Percentiles rank a stretch among this genome's conserved stretches.
Conservation (phyloP, 1,140 invertebrate species). For the Atta cephalotes region DNA sequence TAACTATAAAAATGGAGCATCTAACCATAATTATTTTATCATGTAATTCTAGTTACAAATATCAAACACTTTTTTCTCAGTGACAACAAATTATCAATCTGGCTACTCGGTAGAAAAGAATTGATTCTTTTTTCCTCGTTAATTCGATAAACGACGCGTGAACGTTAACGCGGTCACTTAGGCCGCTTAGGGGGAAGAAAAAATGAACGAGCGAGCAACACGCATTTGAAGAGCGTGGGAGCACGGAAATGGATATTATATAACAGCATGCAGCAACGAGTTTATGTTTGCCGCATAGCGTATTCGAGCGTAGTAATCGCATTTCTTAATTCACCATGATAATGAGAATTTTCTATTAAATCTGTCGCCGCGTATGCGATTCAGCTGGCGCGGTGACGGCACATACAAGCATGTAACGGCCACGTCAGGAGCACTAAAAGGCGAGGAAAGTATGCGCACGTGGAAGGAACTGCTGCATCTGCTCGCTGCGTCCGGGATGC, state of each 20-base stretch:
- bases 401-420: neutral
- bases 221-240: neutral
- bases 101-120: too few species aligned
- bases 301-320: conserved; percentile 4
- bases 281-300: conserved; percentile 13
- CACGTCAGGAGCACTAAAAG: conserved; percentile 32
- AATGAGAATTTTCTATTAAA: conserved; percentile 52
- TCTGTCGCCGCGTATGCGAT: neutral
- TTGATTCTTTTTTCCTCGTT: neutral
- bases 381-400: too few species aligned
- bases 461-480: conserved; percentile 56
- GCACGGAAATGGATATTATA: neutral
- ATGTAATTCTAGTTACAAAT: too few species aligned
- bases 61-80: too few species aligned
- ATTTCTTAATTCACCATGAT: conserved; percentile 47
- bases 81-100: too few species aligned
- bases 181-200: neutral
- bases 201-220: neutral
- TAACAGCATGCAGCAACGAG: neutral
- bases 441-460: conserved; percentile 38
- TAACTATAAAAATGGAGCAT: too few species aligned
- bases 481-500: conserved; percentile 30
- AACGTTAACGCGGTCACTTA: conserved; percentile 2
- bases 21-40: too few species aligned
- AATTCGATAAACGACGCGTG: neutral